Evolutionary conservation across 2,797 vertebrate genomes (phyloP), one percentile per base, ranked within the genome.

Genomic region (Phataginus tricuspis): DNA sequence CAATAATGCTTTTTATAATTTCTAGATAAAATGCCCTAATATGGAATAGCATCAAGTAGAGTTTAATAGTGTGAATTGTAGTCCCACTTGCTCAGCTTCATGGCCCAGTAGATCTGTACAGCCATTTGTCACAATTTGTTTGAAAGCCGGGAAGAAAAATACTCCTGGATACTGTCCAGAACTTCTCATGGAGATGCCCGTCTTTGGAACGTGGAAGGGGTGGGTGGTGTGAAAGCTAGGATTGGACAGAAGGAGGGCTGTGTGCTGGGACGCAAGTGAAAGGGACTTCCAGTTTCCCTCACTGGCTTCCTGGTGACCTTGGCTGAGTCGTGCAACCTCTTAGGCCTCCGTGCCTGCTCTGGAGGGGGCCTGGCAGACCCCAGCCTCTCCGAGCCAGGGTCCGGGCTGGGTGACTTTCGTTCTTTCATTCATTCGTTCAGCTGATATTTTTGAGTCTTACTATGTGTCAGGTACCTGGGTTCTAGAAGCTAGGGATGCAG

Each of bases 91-190:
- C 98, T 98, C 97, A 96, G 97, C 97, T 98, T 96, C 94, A 82
- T 78, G 98, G 98, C 98, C 98, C 98, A 98, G 97, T 97, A 98
- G 98, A 98, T 98, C 94, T 97, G 96, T 97, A 96, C 97, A 98
- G 95, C 98, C 97, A 97, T 98, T 98, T 99, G 98, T 98, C 98
- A 98, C 97, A 96, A 94, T 98, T 98, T 98, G 98, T 98, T 98
- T 98, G 98, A 97, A 94, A 98, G 98, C 97, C 98, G 98, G 98
- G 98, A 98, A 98, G 97, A 98, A 97, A 97, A 91, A 15, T 97
- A 88, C 85, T 97, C 82, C 95, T 99, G 98, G 98, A 97, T 66
- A 51, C 2, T 0, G 18, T 98, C 98, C 98, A 98, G 93, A 55
- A 61, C 94, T 98, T 93, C 97, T 98, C 75, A n/a, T 86, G 88